phyloP scores from a whole-genome alignment of 1,140 invertebrate species.

The Cryptotermes secundus region DNA sequence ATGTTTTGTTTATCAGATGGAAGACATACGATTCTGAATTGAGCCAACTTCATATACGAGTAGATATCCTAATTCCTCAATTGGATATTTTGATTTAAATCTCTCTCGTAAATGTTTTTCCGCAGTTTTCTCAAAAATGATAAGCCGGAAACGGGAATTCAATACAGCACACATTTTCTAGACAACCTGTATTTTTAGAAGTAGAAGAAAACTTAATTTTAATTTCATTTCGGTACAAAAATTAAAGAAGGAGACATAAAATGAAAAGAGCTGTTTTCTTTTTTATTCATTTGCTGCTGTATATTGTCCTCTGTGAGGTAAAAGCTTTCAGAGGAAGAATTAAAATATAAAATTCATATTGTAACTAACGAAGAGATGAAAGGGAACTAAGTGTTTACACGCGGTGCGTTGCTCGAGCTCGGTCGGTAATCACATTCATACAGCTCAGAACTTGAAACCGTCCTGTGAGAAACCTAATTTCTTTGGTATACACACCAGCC shows the following conservation, averaged over 20 bases:
- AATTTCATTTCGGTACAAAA: too few relatives aligned
- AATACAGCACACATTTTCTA: too few relatives aligned
- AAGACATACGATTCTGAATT: too few relatives aligned
- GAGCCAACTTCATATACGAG: too few relatives aligned
- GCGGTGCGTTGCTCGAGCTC: neutral
- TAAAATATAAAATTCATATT: constrained; percentile 1
- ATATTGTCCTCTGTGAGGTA: neutral
- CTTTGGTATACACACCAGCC: neutral
- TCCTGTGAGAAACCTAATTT: neutral
- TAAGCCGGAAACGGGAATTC: too few relatives aligned
- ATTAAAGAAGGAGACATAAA: neutral
- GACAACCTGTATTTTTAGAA: too few relatives aligned
- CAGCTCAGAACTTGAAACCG: neutral
- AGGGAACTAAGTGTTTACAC: neutral
- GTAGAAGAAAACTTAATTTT: too few relatives aligned
- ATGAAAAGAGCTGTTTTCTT: neutral
- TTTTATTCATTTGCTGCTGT: neutral
- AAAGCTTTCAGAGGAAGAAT: neutral
- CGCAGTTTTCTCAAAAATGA: too few relatives aligned
- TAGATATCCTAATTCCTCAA: too few relatives aligned
- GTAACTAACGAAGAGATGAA: neutral
- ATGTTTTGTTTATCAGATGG: too few relatives aligned
- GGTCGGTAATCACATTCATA: neutral
- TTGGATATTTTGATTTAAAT: too few relatives aligned
- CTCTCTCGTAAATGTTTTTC: too few relatives aligned